Conservation (phyloP, 2,888 invertebrate species). For the Eulithis testata region DNA sequence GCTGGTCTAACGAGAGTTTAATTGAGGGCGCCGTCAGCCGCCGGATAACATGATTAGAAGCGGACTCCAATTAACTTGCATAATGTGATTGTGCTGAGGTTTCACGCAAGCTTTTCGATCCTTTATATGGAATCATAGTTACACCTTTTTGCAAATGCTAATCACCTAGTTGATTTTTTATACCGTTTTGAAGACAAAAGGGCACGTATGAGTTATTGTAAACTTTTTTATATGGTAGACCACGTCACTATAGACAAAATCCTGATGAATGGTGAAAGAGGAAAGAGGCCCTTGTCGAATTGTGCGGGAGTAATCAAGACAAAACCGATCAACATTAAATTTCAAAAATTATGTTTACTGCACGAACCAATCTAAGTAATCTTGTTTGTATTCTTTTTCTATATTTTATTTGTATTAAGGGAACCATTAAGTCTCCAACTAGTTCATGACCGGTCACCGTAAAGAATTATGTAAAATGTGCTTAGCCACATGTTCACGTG, state of each 20-base stretch:
- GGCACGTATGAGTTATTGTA: no score
- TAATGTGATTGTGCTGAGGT: conserved; percentile 76
- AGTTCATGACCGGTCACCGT: not conserved
- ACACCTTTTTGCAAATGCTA: conserved; percentile 5
- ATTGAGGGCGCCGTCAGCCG: conserved; percentile 76
- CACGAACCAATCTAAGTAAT: no score
- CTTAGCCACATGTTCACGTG: not conserved
- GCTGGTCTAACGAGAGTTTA: conserved; percentile 78
- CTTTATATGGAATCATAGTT: conserved; percentile 2
- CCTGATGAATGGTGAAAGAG: no score
- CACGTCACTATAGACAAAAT: no score
- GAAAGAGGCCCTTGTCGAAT: no score
- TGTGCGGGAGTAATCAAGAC: no score
- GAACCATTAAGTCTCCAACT: not conserved
- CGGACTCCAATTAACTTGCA: conserved; percentile 68
- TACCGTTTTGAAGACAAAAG: no score
- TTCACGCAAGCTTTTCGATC: conserved; percentile 38
- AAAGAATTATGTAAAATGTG: not conserved
- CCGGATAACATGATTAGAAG: conserved; percentile 75
- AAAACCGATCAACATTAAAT: no score
- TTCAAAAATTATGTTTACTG: no score
- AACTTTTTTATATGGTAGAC: no score
- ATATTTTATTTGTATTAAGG: no score
- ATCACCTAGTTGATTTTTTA: not conserved
- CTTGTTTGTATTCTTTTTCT: no score